Conservation (phyloP, 2,888 invertebrate species). For the Ormyrus nitidulus region DNA sequence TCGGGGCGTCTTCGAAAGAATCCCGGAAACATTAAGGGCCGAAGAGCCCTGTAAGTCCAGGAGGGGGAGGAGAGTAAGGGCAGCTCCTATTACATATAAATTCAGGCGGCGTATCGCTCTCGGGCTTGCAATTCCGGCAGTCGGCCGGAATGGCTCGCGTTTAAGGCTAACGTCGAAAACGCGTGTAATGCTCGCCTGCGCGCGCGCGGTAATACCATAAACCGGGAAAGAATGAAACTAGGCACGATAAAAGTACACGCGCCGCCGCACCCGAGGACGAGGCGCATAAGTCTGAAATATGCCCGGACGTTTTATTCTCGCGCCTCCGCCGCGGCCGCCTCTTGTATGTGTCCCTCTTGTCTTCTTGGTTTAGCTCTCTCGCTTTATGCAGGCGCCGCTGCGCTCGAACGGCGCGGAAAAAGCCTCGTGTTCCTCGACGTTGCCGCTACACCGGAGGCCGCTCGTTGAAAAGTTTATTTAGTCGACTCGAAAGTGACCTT, state of each 20-base stretch:
- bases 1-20: conserved; percentile 35
- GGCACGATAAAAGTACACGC: conserved; percentile 65
- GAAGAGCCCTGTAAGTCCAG: conserved; percentile 4
- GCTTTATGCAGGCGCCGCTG: not conserved
- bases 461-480: conserved; percentile 28
- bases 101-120: conserved; percentile 27
- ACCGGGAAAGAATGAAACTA: conserved; percentile 66
- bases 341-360: conserved; percentile 28
- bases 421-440: not conserved
- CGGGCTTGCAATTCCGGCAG: conserved; percentile 10
- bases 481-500: conserved; percentile 21
- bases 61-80: not conserved
- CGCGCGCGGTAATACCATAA: conserved; percentile 62
- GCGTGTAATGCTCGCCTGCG: conserved; percentile 60
- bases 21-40: conserved; percentile 21
- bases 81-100: conserved; percentile 4
- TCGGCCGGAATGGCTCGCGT: conserved; percentile 27
- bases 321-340: not conserved
- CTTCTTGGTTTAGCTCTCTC: conserved; percentile 36
- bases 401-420: not conserved
- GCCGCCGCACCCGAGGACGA: not conserved
- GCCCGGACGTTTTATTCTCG: conserved; percentile 65
- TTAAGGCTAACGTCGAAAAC: conserved; percentile 56
- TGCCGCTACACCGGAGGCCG: not conserved
- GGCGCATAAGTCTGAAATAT: conserved; percentile 70